Percentiles rank a stretch among this genome's conserved stretches.
Conservation (phyloP, 2,888 invertebrate species). For the Syrista parreyssii region DNA sequence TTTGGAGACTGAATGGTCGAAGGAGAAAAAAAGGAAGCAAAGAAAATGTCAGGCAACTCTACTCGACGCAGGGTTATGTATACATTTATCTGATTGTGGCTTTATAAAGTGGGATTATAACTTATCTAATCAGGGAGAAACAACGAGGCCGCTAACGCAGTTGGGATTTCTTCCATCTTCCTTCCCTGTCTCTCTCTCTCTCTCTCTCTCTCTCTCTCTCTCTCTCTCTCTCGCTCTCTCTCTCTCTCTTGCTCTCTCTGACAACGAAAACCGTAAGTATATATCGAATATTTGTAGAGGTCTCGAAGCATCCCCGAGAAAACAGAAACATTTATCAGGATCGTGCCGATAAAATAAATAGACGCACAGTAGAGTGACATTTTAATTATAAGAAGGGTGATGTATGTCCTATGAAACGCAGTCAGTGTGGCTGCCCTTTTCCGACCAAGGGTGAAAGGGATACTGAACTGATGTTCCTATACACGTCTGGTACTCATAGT, state of each 20-base stretch:
- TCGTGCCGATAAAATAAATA: constrained; percentile 49
- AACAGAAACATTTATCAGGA: constrained; percentile 53
- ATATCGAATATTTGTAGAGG: not conserved
- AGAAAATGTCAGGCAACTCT: not conserved
- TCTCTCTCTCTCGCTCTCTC: not conserved
- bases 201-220: not conserved
- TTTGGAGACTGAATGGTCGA: not conserved
- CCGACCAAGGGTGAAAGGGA: not conserved
- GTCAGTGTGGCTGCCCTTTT: not conserved
- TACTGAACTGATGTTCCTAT: not conserved
- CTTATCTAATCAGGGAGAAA: constrained; percentile 22
- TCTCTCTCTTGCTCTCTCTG: not conserved
- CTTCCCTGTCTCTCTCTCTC: not conserved
- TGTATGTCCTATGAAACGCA: constrained; percentile 19
- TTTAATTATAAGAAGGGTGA: constrained; percentile 43
- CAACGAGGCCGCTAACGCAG: constrained; percentile 42
- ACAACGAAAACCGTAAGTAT: not conserved
- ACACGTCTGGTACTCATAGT: not conserved
- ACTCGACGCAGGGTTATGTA: not conserved
- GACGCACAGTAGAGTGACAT: constrained; percentile 34
- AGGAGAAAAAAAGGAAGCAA: not conserved
- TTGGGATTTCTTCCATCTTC: constrained; percentile 29
- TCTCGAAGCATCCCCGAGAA: not conserved
- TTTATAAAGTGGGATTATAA: constrained; percentile 15
- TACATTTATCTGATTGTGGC: constrained; percentile 1